phyloP scores from a whole-genome alignment of 2,113 vertebrate genomes.

The Addax nasomaculatus region DNA sequence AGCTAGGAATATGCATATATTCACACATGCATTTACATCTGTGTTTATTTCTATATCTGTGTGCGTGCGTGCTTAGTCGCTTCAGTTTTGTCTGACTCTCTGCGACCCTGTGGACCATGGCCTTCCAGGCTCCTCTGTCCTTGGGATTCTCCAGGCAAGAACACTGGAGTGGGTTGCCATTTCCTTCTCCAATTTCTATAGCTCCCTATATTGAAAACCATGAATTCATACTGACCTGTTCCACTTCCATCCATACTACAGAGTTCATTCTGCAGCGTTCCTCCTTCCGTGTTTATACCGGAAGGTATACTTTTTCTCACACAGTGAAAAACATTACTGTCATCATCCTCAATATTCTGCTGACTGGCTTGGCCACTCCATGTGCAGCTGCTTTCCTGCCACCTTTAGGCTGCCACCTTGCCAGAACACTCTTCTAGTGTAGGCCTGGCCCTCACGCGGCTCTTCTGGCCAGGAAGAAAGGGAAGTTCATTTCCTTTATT shows the following conservation, averaged over 20 bases:
- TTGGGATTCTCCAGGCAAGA: neutral
- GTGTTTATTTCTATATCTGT: neutral
- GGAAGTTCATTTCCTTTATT: neutral
- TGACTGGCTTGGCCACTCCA: neutral
- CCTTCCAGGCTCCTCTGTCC: neutral
- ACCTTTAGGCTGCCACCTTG: neutral
- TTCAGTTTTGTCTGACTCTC: neutral
- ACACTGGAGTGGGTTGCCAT: neutral
- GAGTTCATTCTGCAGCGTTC: neutral
- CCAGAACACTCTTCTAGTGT: neutral
- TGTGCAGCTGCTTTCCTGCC: neutral
- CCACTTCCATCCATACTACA: neutral
- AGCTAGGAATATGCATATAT: neutral
- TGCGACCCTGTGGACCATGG: neutral
- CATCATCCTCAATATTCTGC: neutral
- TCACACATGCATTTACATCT: neutral
- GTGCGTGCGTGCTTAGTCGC: rapidly evolving
- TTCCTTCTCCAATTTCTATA: neutral
- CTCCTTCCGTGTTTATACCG: neutral
- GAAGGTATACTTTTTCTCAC: neutral
- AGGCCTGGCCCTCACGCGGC: neutral
- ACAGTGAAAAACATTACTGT: neutral
- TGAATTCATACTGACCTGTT: neutral
- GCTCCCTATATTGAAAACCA: neutral
- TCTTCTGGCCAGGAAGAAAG: neutral